Percentiles rank a stretch among this genome's conserved stretches.
Evolutionary conservation across 2,797 vertebrate genomes (phyloP).

Genomic region (Malacoraja senta): DNA sequence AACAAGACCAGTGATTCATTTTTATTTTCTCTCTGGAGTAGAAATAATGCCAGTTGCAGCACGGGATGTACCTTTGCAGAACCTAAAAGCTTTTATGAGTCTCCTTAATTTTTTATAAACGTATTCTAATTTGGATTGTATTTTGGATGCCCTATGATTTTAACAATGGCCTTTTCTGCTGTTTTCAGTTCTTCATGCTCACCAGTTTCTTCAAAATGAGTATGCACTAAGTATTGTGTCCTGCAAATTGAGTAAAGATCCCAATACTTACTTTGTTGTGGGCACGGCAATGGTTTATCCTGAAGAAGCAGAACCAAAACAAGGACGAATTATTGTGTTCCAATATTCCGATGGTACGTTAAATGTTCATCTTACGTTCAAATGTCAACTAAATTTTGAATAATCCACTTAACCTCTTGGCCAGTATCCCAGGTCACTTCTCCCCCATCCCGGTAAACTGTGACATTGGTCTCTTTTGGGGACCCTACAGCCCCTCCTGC

Average conservation of each 20-base stretch:
- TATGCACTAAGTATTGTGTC: conserved; percentile 95
- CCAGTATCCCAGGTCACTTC: background rate
- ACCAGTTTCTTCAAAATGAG: conserved; percentile 93
- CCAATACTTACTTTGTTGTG: conserved; percentile 89
- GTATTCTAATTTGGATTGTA: background rate
- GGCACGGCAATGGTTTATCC: conserved; percentile 98
- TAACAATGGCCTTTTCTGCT: background rate
- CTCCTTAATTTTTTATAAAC: background rate
- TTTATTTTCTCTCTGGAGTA: background rate
- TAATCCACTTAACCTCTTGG: background rate
- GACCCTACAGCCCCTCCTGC: background rate
- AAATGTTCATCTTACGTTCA: background rate
- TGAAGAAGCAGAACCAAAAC: conserved; percentile 94
- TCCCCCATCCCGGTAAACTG: background rate
- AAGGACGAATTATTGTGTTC: conserved; percentile 94
- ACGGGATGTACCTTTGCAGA: background rate
- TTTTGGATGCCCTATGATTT: background rate
- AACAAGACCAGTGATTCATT: background rate
- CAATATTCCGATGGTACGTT: conserved; percentile 88
- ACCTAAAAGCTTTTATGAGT: no score
- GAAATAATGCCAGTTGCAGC: background rate
- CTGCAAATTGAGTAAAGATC: conserved; percentile 90
- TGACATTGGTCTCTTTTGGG: background rate
- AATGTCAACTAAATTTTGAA: background rate
- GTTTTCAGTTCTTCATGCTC: conserved; percentile 84